Conservation (phyloP, 2,888 invertebrate species). For the Syrphus vitripennis region DNA sequence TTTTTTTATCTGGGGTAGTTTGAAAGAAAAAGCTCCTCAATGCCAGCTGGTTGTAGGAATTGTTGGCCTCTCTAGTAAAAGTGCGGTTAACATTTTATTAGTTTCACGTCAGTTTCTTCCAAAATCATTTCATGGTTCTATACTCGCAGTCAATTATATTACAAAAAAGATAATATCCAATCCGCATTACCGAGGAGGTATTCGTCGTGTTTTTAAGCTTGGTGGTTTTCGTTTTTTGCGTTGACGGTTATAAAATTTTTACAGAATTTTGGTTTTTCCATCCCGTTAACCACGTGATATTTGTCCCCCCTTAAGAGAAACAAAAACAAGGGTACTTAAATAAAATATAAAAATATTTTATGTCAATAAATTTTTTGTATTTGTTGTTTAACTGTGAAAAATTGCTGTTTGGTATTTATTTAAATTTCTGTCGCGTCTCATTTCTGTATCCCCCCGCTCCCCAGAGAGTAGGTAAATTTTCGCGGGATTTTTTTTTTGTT, state of each 20-base stretch:
- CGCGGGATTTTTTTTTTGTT: not conserved
- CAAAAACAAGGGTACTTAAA: not conserved
- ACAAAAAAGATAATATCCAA: slow-evolving; percentile 46
- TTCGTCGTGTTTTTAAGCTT: not conserved
- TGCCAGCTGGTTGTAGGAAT: slow-evolving; percentile 58
- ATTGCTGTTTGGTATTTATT: not conserved
- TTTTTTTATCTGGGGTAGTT: slow-evolving; percentile 64
- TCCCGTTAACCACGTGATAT: slow-evolving; percentile 9
- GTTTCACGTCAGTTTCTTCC: slow-evolving; percentile 67
- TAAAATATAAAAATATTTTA: not conserved
- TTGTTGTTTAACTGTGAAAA: not conserved
- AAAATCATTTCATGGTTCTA: slow-evolving; percentile 59
- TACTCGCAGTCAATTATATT: slow-evolving; percentile 27
- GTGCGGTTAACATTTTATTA: slow-evolving; percentile 66
- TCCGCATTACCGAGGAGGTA: slow-evolving; percentile 26
- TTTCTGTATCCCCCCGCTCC: not conserved
- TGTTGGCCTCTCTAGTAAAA: slow-evolving; percentile 31
- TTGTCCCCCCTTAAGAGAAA: not conserved
- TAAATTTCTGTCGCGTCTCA: not conserved
- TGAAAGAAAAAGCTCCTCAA: slow-evolving; percentile 39
- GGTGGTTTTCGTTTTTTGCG: not conserved
- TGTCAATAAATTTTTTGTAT: not conserved
- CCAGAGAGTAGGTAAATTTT: not conserved
- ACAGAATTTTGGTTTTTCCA: not conserved
- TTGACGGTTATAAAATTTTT: not conserved